Percentiles rank a stretch among this genome's conserved stretches.
phyloP scores from a whole-genome alignment of 2,113 vertebrate genomes.

The Hippoglossus stenolepis region DNA sequence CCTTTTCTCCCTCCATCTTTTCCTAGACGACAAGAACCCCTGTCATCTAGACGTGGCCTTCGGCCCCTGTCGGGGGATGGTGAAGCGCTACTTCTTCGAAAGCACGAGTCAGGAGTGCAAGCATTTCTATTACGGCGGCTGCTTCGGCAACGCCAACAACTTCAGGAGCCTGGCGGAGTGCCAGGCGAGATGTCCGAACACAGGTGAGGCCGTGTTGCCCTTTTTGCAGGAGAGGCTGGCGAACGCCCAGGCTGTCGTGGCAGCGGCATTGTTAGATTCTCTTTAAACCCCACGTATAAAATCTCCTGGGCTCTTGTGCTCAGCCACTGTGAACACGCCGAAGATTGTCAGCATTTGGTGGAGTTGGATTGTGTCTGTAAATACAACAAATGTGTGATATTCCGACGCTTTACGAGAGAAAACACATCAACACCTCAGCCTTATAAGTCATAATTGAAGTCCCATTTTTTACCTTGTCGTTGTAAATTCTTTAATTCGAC shows the following conservation, averaged over 20 bases:
- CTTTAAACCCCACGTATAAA: not conserved
- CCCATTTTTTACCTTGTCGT: no score
- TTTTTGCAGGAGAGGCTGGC: constrained; percentile 1
- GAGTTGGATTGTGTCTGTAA: not conserved
- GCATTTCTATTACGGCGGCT: constrained; percentile 91
- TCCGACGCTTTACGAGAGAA: not conserved
- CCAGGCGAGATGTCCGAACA: constrained; percentile 79
- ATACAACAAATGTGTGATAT: not conserved
- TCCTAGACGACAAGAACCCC: constrained; percentile 85
- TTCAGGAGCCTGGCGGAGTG: constrained; percentile 86
- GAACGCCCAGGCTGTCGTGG: not conserved
- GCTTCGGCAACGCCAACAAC: constrained; percentile 94
- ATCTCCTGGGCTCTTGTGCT: not conserved
- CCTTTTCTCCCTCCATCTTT: not conserved
- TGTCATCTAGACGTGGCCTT: constrained; percentile 87
- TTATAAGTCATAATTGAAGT: not conserved
- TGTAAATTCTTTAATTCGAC: not conserved
- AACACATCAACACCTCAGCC: not conserved
- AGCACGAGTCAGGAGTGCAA: constrained; percentile 81
- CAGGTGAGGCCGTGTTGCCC: constrained; percentile 73
- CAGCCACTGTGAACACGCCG: not conserved
- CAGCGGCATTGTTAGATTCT: not conserved
- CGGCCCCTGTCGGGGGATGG: constrained; percentile 88
- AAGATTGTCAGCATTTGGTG: not conserved
- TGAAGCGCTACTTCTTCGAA: constrained; percentile 90